Evolutionary conservation across 2,797 vertebrate species (phyloP), one percentile per base, ranked within the genome.

Genomic region (Chelon labrosus): DNA sequence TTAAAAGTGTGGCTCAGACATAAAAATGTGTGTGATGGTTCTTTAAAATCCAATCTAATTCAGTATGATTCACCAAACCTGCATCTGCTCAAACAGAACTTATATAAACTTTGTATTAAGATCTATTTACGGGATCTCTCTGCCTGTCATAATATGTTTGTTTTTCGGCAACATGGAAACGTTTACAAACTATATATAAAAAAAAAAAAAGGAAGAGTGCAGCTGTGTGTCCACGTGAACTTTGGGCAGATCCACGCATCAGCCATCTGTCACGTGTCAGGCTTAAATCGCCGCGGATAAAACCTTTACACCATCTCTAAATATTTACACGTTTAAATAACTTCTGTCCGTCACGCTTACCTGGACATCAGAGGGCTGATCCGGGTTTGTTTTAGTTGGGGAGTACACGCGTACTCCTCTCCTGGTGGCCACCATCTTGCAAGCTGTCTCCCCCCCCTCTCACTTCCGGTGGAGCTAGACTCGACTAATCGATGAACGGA

Each of bases 391-490:
- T 87, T 79, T 80, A 62, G 4, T 54, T 0, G 89, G 57, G 10
- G 90, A 85, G 42, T 5, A 57, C 71, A 84, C 89, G 67, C 87
- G 87, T 0, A 75, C 78, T 69, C 90, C 91, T 83, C 94, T 94
- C 65, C 94, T 93, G 77, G 95, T 95, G n/a, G 89, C 91, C 90
- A 95, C 95, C 95, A 95, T 95, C 82, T 95, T 95, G 87, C 10
- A 41, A 53, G 19, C 39, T 37, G 44, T 17, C 1, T 13, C 46
- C 4, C 2, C 4, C 2, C 1, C 20, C 16, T 6, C 1, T 67
- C 92, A 49, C 10, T 22, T 51, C 49, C 49, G 51, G 51, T 7
- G 27, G 27, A 27, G 25, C 37, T n/a, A 86, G 79, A 65, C 88
- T 22, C n/a, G 22, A 80, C 4, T 20, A 86, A 74, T 83, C 68